Conservation (phyloP, 2,888 invertebrate genomes). For the Chrysina gloriosa region DNA sequence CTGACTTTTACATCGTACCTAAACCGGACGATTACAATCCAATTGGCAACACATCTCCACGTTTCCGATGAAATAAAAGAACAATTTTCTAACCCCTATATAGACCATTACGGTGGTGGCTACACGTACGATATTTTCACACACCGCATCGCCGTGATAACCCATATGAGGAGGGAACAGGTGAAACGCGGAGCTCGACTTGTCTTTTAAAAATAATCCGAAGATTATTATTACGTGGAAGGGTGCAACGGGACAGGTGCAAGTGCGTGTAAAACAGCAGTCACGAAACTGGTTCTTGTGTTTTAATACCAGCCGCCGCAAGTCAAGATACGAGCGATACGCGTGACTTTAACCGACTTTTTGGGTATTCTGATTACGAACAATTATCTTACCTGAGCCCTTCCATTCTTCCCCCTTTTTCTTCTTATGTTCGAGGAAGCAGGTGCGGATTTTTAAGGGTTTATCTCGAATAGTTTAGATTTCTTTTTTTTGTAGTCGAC, state of each 20-base stretch:
- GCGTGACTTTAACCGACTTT: constrained; percentile 37
- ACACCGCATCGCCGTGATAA: constrained; percentile 5
- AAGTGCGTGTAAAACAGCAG: constrained; percentile 25
- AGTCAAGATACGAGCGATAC: too few species aligned
- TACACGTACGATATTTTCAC: not conserved
- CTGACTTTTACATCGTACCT: not conserved
- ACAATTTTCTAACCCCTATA: constrained; percentile 12
- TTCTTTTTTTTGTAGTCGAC: constrained; percentile 3
- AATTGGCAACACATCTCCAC: not conserved
- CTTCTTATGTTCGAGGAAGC: constrained; percentile 35
- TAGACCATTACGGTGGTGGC: not conserved
- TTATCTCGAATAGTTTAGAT: constrained; percentile 44
- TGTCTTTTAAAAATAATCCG: constrained; percentile 16
- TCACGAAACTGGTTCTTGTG: constrained; percentile 34
- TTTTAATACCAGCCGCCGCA: constrained; percentile 29
- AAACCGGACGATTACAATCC: not conserved
- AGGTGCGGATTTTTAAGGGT: constrained; percentile 50
- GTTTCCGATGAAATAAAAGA: not conserved
- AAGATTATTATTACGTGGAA: constrained; percentile 28
- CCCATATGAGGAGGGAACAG: constrained; percentile 38
- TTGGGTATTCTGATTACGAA: constrained; percentile 28
- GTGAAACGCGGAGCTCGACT: constrained; percentile 28
- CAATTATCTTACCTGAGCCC: constrained; percentile 26
- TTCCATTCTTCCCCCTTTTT: constrained; percentile 22
- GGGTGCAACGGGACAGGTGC: constrained; percentile 38